Base-by-base conservation (phyloP, 2,113 vertebrate species). In the Nasalis larvatus region DNA sequence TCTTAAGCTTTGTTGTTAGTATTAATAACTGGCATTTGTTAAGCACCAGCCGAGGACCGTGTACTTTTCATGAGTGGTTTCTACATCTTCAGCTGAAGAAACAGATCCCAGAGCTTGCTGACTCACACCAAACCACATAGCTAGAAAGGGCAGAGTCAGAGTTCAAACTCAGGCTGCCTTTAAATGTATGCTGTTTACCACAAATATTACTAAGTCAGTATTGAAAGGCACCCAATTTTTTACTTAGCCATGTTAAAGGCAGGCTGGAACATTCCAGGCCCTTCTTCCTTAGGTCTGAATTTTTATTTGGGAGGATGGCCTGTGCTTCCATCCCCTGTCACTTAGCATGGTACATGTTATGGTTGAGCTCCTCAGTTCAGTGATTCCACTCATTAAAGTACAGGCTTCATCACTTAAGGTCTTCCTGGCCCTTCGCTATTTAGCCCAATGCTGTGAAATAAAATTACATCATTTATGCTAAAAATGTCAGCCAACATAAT, bases 401-500 rank as follows among this genome's bases (percentile, higher is more conserved):
- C 56, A 77, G 60, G 42, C 54, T 56, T 87, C 1, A 0, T 40
- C 74, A 42, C 0, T 54, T n/a, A 81, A 66, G n/a, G 37, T n/a
- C 77, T 68, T n/a, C 35, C 37, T 17, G 17, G 27, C 21, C 69
- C 77, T 32, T 82, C 76, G n/a, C 47, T 73, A 20, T 27, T 86
- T 74, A 71, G 13, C 42, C 82, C 73, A 81, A 40, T 83, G 27
- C 77, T 45, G 77, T 63, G 74, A 93, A 91, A 87, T 60, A 4
- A 35, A 68, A 14, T 69, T 71, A n/a, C 35, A 21, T 91, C 58
- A 73, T 89, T 80, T 86, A 5, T 45, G 69, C 83, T 60, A 86
- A 91, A 97, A 88, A 95, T 76, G 25, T 87, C 90, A 94, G 32
- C 12, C 49, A 71, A 4, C 85, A n/a, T 77, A 94, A 92, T 78